Conservation (phyloP, 2,113 vertebrate genomes). For the Talpa occidentalis region DNA sequence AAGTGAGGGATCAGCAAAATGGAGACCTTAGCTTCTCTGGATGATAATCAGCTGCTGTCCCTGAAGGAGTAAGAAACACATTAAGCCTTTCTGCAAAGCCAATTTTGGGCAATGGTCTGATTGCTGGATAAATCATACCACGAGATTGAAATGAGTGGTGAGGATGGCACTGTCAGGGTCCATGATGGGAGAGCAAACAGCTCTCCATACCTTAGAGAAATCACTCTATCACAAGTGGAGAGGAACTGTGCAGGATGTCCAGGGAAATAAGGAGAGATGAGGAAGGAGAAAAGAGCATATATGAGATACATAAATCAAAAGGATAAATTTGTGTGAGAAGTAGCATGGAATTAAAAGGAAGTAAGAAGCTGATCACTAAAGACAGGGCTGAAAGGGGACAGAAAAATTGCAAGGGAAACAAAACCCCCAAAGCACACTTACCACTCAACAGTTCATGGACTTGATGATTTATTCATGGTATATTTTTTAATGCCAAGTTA, state of each 20-base stretch:
- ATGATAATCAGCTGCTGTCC: neutral
- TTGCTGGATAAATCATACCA: constrained; percentile 73
- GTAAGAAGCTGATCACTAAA: neutral
- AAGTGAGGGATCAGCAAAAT: constrained; percentile 44
- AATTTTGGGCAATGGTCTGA: constrained; percentile 55
- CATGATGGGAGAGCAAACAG: constrained; percentile 34
- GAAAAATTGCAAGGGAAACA: neutral
- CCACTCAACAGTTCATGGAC: neutral
- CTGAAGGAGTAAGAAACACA: constrained; percentile 18
- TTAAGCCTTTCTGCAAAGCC: constrained; percentile 56
- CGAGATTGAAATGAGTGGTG: constrained; percentile 69
- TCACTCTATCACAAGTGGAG: constrained; percentile 13
- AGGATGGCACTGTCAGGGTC: neutral
- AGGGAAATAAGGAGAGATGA: constrained; percentile 74
- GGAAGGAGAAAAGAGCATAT: constrained; percentile 28
- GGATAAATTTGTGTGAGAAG: constrained; percentile 40
- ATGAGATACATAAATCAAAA: constrained; percentile 68
- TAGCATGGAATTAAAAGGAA: constrained; percentile 48
- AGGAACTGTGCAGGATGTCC: constrained; percentile 1
- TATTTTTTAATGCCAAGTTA: neutral
- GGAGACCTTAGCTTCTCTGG: neutral
- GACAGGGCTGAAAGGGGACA: neutral
- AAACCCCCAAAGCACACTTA: neutral
- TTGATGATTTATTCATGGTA: neutral
- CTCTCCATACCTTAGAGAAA: constrained; percentile 61